These are phyloP conservation scores for Murina feae DNA, from an alignment of 2,113 vertebrate genomes.

Conservation along the genomic window DNA sequence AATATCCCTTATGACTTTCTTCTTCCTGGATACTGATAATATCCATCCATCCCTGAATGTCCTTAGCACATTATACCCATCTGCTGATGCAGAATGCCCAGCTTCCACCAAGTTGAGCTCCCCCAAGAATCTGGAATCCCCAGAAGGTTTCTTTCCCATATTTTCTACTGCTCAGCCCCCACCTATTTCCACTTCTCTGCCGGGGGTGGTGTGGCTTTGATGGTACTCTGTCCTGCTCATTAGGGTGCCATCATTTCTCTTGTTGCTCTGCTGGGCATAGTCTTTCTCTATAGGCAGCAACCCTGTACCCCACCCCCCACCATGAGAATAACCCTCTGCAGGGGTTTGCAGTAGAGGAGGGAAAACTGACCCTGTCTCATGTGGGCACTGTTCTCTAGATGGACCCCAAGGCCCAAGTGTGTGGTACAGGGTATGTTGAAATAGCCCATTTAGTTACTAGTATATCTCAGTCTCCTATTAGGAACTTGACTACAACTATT, in stretches of 20 bases:
- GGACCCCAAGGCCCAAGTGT: neutral
- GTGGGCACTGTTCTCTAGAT: neutral
- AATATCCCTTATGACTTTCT: neutral
- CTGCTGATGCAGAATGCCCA: neutral
- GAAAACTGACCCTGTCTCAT: neutral
- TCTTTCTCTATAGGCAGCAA: neutral
- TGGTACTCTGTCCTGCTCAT: neutral
- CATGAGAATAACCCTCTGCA: neutral
- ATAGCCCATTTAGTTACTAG: neutral
- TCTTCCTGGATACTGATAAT: neutral
- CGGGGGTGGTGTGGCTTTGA: too few relatives aligned
- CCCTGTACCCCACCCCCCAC: accelerated
- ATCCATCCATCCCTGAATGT: neutral
- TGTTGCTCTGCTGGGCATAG: neutral
- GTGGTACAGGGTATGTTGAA: neutral
- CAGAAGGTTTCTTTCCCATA: neutral
- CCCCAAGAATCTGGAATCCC: neutral
- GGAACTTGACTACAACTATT: neutral
- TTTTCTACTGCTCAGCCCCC: neutral
- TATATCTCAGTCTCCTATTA: neutral
- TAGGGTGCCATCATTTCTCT: neutral
- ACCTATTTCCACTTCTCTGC: neutral
- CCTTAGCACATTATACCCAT: neutral
- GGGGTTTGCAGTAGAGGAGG: neutral
- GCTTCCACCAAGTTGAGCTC: neutral